These are phyloP conservation scores for Aurelia aurita DNA, from an alignment of 30 jellyfish, hydroid and myxozoan genomes.

Conservation along the genomic window DNA sequence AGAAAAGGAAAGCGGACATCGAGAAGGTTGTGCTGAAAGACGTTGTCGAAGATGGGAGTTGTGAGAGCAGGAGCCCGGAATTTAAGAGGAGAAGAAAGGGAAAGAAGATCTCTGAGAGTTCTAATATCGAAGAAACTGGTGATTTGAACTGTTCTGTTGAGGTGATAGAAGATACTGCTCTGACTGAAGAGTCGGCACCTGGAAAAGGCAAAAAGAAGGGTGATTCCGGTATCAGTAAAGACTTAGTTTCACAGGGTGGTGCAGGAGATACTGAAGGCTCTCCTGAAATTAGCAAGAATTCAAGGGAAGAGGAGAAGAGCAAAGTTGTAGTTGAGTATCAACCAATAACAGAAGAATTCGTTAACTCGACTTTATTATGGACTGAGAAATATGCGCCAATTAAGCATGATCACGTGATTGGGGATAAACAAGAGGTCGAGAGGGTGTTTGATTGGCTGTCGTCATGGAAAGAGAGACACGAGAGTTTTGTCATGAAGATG, in stretches of 20 bases:
- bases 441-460: constrained; percentile 85
- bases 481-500: constrained; percentile 62
- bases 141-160: neutral
- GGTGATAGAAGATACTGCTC: neutral
- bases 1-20: neutral
- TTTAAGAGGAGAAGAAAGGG: constrained; percentile 32
- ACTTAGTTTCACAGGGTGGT: neutral
- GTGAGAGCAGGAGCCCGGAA: constrained; percentile 20
- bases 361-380: constrained; percentile 88
- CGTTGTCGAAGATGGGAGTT: neutral
- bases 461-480: constrained; percentile 91
- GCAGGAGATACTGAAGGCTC: neutral
- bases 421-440: constrained; percentile 53
- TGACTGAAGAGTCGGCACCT: neutral
- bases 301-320: neutral
- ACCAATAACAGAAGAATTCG: constrained; percentile 65
- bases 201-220: neutral
- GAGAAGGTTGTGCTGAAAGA: constrained; percentile 2
- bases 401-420: constrained; percentile 80
- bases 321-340: constrained; percentile 13
- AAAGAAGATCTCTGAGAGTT: neutral
- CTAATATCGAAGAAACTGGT: neutral
- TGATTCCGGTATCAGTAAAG: too few relatives aligned
- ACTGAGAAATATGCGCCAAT: constrained; percentile 95
- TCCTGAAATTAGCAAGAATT: neutral